Conservation (phyloP, 2,888 invertebrate genomes). For the Mythimna pallens region DNA sequence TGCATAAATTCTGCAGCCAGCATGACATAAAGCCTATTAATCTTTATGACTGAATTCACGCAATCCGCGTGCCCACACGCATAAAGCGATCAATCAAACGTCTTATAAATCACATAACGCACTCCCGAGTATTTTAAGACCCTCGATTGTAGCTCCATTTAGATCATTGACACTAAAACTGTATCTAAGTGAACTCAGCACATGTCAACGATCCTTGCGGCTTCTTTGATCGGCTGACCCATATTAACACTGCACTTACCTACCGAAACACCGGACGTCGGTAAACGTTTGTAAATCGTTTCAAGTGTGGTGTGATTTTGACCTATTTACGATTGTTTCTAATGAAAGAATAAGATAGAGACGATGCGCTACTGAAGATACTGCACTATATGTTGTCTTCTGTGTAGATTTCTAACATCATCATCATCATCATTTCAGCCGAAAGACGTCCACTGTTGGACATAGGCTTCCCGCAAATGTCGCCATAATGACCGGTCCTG, state of each 20-base stretch:
- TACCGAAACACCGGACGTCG: constrained; percentile 73
- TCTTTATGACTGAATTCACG: constrained; percentile 30
- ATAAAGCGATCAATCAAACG: constrained; percentile 36
- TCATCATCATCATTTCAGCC: no score
- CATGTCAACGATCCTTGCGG: constrained; percentile 78
- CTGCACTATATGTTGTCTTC: not conserved
- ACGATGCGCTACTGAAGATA: not conserved
- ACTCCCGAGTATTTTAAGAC: constrained; percentile 38
- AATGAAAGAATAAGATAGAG: constrained; percentile 6
- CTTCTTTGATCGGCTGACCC: constrained; percentile 82
- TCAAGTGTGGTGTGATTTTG: constrained; percentile 67
- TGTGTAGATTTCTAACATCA: not conserved
- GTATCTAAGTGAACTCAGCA: constrained; percentile 68
- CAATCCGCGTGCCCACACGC: constrained; percentile 35
- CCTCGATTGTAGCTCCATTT: constrained; percentile 38
- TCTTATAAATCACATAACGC: constrained; percentile 40
- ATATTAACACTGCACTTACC: constrained; percentile 73
- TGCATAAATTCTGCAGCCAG: constrained; percentile 6
- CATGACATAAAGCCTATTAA: constrained; percentile 5
- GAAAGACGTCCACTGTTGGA: no score
- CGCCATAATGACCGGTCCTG: no score
- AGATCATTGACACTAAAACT: constrained; percentile 75
- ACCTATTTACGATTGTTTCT: constrained; percentile 59
- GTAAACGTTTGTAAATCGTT: constrained; percentile 68
- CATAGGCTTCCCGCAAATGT: no score